Conservation (phyloP, 2,888 invertebrate genomes). For the Morpho deidamia region DNA sequence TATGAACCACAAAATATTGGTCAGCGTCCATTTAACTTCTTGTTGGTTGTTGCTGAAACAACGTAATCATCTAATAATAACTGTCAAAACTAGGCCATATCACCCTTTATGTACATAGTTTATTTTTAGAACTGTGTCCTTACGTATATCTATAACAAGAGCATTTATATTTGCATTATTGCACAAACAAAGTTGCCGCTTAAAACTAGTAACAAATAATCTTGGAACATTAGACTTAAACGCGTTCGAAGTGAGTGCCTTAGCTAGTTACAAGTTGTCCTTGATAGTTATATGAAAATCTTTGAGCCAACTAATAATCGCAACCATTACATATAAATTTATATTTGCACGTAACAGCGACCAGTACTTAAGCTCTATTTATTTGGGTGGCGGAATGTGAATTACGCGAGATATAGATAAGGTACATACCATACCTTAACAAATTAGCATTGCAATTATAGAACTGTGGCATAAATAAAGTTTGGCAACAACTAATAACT, state of each 20-base stretch:
- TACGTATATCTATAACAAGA: too few species aligned
- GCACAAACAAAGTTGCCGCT: too few species aligned
- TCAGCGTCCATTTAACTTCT: too few species aligned
- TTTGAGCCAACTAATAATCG: slow-evolving; percentile 3
- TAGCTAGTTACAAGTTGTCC: not conserved
- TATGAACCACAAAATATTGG: too few species aligned
- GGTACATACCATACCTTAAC: slow-evolving; percentile 1
- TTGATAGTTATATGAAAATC: slow-evolving; percentile 1
- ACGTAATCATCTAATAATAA: too few species aligned
- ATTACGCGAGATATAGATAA: slow-evolving; percentile 9
- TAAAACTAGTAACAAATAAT: not conserved
- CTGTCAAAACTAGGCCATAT: too few species aligned
- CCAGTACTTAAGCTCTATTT: slow-evolving; percentile 11
- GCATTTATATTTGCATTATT: too few species aligned
- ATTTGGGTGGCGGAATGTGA: slow-evolving; percentile 11
- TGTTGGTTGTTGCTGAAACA: too few species aligned
- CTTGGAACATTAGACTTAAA: slow-evolving; percentile 5
- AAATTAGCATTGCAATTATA: slow-evolving; percentile 13
- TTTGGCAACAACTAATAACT: slow-evolving; percentile 5
- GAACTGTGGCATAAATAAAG: slow-evolving; percentile 11
- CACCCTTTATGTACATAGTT: too few species aligned
- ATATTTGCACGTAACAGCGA: not conserved
- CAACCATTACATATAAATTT: slow-evolving; percentile 8
- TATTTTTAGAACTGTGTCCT: too few species aligned
- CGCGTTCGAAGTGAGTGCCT: slow-evolving; percentile 2